Percentiles rank a stretch among this genome's conserved stretches.
These are phyloP conservation scores for Idris sp. DNA, from an alignment of 1,140 invertebrate genomes.

Conservation along the genomic window DNA sequence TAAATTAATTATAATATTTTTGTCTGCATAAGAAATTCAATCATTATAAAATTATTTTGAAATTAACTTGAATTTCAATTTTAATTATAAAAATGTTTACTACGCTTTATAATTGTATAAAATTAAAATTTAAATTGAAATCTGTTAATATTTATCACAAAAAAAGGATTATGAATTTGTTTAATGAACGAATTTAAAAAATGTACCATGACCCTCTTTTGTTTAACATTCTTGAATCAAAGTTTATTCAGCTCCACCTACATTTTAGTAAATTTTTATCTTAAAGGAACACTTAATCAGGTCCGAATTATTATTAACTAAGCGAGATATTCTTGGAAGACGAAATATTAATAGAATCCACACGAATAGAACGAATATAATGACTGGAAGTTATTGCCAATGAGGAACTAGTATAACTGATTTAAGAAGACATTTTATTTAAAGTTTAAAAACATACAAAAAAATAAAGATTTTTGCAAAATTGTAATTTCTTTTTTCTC, in stretches of 20 bases:
- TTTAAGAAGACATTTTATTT: neutral
- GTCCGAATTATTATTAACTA: slow-evolving; percentile 46
- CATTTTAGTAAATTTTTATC: slow-evolving; percentile 39
- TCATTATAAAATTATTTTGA: too few relatives aligned
- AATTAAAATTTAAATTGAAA: too few relatives aligned
- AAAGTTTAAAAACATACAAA: neutral
- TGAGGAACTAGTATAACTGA: slow-evolving; percentile 10
- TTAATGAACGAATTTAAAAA: too few relatives aligned
- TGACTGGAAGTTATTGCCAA: slow-evolving; percentile 15
- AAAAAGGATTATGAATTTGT: too few relatives aligned
- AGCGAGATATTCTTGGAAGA: slow-evolving; percentile 30
- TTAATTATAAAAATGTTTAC: too few relatives aligned
- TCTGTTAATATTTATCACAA: too few relatives aligned
- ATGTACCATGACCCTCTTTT: slow-evolving; percentile 16
- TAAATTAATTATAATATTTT: too few relatives aligned
- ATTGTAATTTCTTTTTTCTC: slow-evolving; percentile 3
- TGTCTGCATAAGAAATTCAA: too few relatives aligned
- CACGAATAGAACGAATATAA: slow-evolving; percentile 25
- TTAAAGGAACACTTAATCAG: slow-evolving; percentile 28
- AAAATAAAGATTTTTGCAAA: neutral
- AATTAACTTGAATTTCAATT: too few relatives aligned
- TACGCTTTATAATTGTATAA: too few relatives aligned
- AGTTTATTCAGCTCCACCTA: slow-evolving; percentile 21
- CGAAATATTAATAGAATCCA: slow-evolving; percentile 39
- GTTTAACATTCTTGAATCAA: neutral